Conservation (phyloP, 2,797 vertebrate genomes). For the Avahi laniger region DNA sequence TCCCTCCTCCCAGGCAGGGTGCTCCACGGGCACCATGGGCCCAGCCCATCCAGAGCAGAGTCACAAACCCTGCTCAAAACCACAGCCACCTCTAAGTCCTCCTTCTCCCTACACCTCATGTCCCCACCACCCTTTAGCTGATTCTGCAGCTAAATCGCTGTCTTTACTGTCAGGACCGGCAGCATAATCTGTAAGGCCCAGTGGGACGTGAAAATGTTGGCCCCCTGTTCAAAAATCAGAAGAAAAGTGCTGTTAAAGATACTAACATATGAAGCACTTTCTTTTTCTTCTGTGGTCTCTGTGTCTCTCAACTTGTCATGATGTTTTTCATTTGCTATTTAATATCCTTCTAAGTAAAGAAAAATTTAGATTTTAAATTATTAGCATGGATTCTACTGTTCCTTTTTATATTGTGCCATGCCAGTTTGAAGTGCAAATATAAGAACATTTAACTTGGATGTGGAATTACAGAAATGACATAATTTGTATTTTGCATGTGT, state of each 20-base stretch:
- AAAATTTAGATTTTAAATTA: not conserved
- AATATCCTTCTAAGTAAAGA: not conserved
- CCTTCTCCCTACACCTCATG: rapidly evolving
- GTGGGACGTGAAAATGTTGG: not conserved
- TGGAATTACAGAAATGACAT: not conserved
- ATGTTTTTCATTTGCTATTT: not conserved
- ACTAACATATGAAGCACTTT: not conserved
- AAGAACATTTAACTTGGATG: rapidly evolving
- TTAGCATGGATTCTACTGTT: not conserved
- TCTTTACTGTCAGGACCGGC: not conserved
- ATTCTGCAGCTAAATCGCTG: not conserved
- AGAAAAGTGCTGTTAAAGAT: not conserved
- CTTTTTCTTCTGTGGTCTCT: not conserved
- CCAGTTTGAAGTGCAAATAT: not conserved
- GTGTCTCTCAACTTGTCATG: not conserved
- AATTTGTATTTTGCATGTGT: rapidly evolving
- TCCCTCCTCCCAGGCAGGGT: not conserved
- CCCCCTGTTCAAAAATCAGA: not conserved
- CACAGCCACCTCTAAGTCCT: too few relatives aligned
- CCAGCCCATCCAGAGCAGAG: not conserved
- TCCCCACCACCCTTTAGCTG: not conserved
- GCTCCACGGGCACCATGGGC: rapidly evolving
- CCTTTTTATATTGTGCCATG: not conserved
- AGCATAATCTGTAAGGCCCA: not conserved
- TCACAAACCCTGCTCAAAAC: not conserved